A percentile compares a stretch with the other conserved stretches of the same genome.
Evolutionary conservation across 1,140 invertebrate species (phyloP).

Genomic region (Heliconius hewitsoni): DNA sequence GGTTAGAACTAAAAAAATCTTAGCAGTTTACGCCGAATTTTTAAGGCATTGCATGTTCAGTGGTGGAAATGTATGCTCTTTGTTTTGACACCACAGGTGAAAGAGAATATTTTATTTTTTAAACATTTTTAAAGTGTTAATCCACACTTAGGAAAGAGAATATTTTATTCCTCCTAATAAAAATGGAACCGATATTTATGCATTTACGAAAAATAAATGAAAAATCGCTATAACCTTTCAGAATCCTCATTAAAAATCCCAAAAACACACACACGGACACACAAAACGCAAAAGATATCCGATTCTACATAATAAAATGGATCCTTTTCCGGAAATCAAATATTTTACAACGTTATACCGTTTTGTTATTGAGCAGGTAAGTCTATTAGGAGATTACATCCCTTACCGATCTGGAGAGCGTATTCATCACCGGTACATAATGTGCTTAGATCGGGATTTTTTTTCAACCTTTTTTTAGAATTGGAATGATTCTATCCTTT

Average conservation of each 20-base stretch:
- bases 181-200: no score
- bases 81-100: no score
- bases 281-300: neutral
- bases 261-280: neutral
- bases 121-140: no score
- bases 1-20: no score
- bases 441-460: conserved; percentile 30
- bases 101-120: no score
- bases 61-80: no score
- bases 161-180: no score
- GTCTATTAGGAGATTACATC: conserved; percentile 41
- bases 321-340: conserved; percentile 33
- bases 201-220: neutral
- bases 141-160: no score
- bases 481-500: conserved; percentile 2
- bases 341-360: conserved; percentile 27
- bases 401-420: conserved; percentile 24
- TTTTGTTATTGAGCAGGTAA: conserved; percentile 42
- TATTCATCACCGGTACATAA: conserved; percentile 39
- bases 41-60: no score
- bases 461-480: conserved; percentile 9
- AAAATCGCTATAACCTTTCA: neutral
- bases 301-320: conserved; percentile 25
- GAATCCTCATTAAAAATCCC: neutral
- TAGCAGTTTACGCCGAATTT: no score